Evolutionary conservation across 2,888 invertebrate genomes (phyloP).

Genomic region (Alentia gelatinosa): DNA sequence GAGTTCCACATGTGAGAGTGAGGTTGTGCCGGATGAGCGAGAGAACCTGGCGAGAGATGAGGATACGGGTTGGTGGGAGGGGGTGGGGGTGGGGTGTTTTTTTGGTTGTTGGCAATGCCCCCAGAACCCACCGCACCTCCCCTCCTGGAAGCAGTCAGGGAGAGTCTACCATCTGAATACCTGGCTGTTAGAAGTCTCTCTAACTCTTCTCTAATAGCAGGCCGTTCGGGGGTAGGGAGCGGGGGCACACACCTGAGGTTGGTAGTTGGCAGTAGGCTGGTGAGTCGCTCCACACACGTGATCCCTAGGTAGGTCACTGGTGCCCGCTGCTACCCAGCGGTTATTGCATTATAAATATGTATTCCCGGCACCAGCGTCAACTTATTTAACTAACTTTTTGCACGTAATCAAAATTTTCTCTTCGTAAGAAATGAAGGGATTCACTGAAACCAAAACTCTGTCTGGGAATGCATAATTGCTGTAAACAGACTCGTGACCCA

Average conservation of each 20-base stretch:
- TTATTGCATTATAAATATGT: no score
- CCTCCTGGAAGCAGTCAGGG: background rate
- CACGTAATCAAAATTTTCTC: no score
- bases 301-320: background rate
- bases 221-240: background rate
- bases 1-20: background rate
- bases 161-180: background rate
- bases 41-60: background rate
- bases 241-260: background rate
- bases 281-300: background rate
- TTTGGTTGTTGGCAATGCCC: background rate
- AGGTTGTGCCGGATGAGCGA: background rate
- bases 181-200: background rate
- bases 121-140: background rate
- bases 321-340: no score
- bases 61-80: background rate
- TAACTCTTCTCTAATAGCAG: background rate
- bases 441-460: no score
- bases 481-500: no score
- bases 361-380: no score
- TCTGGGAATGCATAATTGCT: no score
- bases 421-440: no score
- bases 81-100: background rate
- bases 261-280: background rate
- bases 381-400: no score